phyloP scores from a whole-genome alignment of 2,888 invertebrate genomes.

The Drosophila greeni region DNA sequence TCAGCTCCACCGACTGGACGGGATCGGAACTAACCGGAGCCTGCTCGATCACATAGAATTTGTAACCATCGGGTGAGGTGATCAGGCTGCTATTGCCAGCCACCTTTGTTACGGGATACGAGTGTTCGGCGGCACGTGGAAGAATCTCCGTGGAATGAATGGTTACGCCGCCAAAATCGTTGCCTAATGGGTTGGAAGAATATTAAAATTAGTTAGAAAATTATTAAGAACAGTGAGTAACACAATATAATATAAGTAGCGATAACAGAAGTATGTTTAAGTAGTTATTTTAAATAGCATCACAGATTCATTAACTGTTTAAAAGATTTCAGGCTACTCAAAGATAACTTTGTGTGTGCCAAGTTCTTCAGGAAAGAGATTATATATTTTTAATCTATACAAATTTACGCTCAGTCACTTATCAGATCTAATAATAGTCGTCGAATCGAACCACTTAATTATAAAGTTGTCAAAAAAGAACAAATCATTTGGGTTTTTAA shows the following conservation, averaged over 20 bases:
- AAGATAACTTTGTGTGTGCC: constrained; percentile 10
- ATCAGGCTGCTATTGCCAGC: constrained; percentile 82
- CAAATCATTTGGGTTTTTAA: not conserved
- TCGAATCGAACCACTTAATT: constrained; percentile 17
- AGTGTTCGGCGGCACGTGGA: constrained; percentile 84
- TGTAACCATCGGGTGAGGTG: constrained; percentile 95
- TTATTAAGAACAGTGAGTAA: not conserved
- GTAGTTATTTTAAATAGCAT: not conserved
- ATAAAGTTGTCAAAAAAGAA: constrained; percentile 9
- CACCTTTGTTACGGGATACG: constrained; percentile 86
- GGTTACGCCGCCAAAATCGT: constrained; percentile 93
- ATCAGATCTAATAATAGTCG: constrained; percentile 19
- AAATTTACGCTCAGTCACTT: constrained; percentile 10
- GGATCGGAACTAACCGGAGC: constrained; percentile 85
- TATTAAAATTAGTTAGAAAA: not conserved
- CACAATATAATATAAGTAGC: not conserved
- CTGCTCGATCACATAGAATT: constrained; percentile 88
- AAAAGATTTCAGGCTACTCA: constrained; percentile 5
- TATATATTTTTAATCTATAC: constrained; percentile 7
- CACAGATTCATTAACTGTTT: not conserved
- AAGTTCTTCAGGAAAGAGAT: constrained; percentile 1
- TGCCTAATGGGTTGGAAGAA: constrained; percentile 78
- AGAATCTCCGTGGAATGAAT: constrained; percentile 88
- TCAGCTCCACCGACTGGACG: constrained; percentile 87
- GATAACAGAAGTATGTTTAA: not conserved